phyloP scores from a whole-genome alignment of 2,888 invertebrate genomes.

The Zelleria hepariella region DNA sequence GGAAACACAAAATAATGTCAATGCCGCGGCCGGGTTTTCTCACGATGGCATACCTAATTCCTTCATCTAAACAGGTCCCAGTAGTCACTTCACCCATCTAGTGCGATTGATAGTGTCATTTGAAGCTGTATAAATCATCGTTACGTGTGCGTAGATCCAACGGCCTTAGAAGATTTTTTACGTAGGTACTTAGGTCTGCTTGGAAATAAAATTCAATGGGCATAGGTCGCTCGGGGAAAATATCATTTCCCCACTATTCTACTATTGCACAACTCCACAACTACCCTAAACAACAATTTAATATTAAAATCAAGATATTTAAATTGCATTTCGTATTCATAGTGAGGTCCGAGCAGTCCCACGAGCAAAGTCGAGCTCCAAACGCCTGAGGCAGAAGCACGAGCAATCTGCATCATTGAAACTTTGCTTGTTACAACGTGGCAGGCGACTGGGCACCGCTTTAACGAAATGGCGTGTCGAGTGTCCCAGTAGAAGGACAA shows the following conservation, averaged over 20 bases:
- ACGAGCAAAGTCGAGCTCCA: not conserved
- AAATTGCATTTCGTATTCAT: not conserved
- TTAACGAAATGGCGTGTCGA: not conserved
- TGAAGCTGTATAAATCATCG: too few species aligned
- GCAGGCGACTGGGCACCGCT: not conserved
- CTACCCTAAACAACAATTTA: not conserved
- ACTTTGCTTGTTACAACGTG: not conserved
- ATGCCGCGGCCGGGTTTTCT: too few species aligned
- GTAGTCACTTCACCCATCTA: too few species aligned
- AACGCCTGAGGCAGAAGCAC: not conserved
- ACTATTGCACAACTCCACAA: not conserved
- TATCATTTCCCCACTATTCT: not conserved
- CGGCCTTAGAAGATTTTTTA: too few species aligned
- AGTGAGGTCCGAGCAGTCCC: not conserved
- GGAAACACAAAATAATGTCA: too few species aligned
- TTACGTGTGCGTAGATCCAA: too few species aligned
- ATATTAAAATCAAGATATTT: not conserved
- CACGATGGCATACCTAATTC: too few species aligned
- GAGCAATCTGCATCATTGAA: slow-evolving; percentile 1
- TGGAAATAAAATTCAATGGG: not conserved
- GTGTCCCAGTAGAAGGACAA: too few species aligned
- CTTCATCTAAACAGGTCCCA: too few species aligned
- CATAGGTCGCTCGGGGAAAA: not conserved
- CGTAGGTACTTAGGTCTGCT: too few species aligned
- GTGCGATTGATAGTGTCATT: too few species aligned